Evolutionary conservation across 2,888 invertebrate genomes (phyloP).

Genomic region (Acleris emargana): DNA sequence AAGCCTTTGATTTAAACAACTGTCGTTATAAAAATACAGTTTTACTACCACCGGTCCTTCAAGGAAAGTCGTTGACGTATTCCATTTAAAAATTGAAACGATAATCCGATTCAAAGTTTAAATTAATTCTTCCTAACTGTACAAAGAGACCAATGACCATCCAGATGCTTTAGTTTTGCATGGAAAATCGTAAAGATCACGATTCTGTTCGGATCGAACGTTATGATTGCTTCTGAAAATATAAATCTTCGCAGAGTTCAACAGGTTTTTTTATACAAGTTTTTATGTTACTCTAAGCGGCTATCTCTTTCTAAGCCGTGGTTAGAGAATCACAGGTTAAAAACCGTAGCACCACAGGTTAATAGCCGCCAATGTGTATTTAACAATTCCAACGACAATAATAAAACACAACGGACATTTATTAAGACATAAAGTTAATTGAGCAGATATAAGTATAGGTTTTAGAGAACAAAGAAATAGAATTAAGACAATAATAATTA

Average conservation of each 20-base stretch:
- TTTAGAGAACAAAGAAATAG: background rate
- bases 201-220: slow-evolving; percentile 16
- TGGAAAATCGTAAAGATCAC: slow-evolving; percentile 35
- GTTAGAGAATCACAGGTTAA: slow-evolving; percentile 8
- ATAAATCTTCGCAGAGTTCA: background rate
- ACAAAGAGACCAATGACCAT: slow-evolving; percentile 33
- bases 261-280: too few species aligned
- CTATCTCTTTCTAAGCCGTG: background rate
- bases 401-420: slow-evolving; percentile 16
- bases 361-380: slow-evolving; percentile 8
- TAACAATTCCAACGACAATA: background rate
- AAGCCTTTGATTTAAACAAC: slow-evolving; percentile 7
- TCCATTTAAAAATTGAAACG: slow-evolving; percentile 4
- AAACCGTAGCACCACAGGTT: slow-evolving; percentile 13
- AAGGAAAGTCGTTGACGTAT: slow-evolving; percentile 7
- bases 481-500: background rate
- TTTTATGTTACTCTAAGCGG: background rate
- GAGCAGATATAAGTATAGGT: too few species aligned
- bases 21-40: background rate
- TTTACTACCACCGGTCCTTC: background rate
- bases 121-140: slow-evolving; percentile 33
- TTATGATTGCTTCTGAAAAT: background rate
- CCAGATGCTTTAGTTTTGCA: slow-evolving; percentile 31
- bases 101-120: slow-evolving; percentile 15
- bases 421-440: background rate